A percentile compares a stretch with the other conserved stretches of the same genome.
Evolutionary conservation across 2,888 invertebrate species (phyloP).

Genomic region (Myathropa florea): DNA sequence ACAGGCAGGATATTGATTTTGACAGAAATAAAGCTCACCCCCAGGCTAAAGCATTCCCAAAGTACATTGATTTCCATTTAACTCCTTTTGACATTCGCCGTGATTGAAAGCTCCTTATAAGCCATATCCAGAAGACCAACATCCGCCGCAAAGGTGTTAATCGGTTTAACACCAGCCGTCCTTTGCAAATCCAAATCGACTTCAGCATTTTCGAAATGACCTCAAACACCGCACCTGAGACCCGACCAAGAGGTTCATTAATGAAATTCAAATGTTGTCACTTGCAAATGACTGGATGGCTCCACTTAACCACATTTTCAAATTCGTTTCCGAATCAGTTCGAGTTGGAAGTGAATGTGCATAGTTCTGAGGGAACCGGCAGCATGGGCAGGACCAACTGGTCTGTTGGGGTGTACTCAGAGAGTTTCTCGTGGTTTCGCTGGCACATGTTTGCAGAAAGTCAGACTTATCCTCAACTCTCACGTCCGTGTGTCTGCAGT

Average conservation of each 20-base stretch:
- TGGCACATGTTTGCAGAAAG: background rate
- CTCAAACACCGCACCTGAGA: background rate
- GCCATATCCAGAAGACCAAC: background rate
- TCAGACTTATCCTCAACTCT: background rate
- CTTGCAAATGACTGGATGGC: background rate
- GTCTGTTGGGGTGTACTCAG: background rate
- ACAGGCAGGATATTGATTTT: too few relatives aligned
- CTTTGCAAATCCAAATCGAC: background rate
- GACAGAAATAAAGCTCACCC: too few relatives aligned
- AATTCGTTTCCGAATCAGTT: background rate
- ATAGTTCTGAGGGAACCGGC: background rate
- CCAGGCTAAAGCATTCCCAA: too few relatives aligned
- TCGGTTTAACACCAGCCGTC: slow-evolving; percentile 7
- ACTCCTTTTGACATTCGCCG: background rate
- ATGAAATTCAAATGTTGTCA: background rate
- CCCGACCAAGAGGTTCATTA: background rate
- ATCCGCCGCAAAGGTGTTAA: slow-evolving; percentile 12
- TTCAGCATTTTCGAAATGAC: background rate
- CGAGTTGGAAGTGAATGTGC: background rate
- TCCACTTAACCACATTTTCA: background rate
- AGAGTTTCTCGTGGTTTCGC: background rate
- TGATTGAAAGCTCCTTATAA: background rate
- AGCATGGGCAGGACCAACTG: background rate
- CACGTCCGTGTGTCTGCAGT: background rate
- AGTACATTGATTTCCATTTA: background rate